Base-by-base conservation (phyloP, 2,797 vertebrate genomes). In the Mormyrus hasselquistii region DNA sequence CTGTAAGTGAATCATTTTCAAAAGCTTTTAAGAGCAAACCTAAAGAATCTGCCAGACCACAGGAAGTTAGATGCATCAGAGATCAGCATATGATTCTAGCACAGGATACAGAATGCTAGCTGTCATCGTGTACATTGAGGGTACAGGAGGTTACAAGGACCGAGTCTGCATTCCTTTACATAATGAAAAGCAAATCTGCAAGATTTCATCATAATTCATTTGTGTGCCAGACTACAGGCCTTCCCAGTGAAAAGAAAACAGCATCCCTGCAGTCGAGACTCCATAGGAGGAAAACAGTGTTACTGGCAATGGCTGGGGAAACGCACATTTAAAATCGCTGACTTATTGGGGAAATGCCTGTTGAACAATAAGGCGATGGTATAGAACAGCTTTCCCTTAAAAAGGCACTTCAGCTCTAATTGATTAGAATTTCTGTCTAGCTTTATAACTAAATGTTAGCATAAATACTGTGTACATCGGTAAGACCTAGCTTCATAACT, bases 1-100 rank as follows among this genome's bases (percentile, higher is more conserved):
- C 73, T 79, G 73, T 79, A 79, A 41, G 14, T 44, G 38, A 44
- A 82, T 8, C 47, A 8, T n/a, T 82, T 79, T 41, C 76, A 82
- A 82, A 44, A 47, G 16, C 76, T 79, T n/a, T n/a, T 82, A 82
- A 41, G 16, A 47, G 19, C 38, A 82, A 82, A 47, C 22, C 10
- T 82, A 47, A 34, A 55, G 84, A 22, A 34, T 55, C 9, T 82
- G 5, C 0, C 50, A 86, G 47, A 86, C 49, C 49, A 86, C 84
- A 86, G 84, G 84, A 86, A 86, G 84, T 76, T 69, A 89, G 6
- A 87, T 10, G 50, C 50, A 59, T 14, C 88, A 59, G 29, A 55
- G 59, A 49, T 22, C 25, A 76, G 41, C n/a, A 2, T 76, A n/a
- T 87, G 55, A 87, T 90, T 90, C 88, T 88, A 87, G 88, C 44